Evolutionary conservation across 2,113 vertebrate genomes (phyloP).

Genomic region (Poecilia latipinna): DNA sequence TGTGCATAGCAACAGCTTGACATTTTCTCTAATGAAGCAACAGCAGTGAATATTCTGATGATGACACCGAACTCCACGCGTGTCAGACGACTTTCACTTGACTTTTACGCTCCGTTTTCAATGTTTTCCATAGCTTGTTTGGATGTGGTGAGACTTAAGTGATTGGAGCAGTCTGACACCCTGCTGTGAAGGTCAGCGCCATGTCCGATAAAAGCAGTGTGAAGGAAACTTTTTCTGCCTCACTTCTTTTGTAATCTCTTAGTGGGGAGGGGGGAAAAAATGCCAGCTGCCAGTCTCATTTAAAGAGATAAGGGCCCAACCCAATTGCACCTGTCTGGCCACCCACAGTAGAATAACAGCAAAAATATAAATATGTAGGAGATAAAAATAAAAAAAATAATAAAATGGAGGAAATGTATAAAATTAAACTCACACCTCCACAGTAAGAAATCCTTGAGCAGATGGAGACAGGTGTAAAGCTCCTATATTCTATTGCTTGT

Average conservation of each 20-base stretch:
- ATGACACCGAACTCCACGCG: conserved; percentile 4
- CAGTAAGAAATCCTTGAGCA: conserved; percentile 33
- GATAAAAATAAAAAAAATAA: conserved; percentile 15
- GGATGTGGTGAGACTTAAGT: conserved; percentile 43
- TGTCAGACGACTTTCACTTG: conserved; percentile 44
- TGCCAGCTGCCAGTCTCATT: conserved; percentile 71
- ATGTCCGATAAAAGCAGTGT: conserved; percentile 63
- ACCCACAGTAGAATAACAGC: conserved; percentile 41
- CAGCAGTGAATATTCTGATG: background rate
- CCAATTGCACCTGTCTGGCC: conserved; percentile 44
- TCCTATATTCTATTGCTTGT: conserved; percentile 24
- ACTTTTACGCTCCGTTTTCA: conserved; percentile 52
- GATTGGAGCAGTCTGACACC: conserved; percentile 19
- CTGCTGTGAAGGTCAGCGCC: conserved; percentile 62
- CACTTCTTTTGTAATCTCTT: conserved; percentile 52
- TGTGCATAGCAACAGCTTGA: conserved; percentile 6
- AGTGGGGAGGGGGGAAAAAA: conserved; percentile 34
- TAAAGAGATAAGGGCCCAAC: conserved; percentile 58
- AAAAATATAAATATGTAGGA: conserved; percentile 51
- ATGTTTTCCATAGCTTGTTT: conserved; percentile 46
- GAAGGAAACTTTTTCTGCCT: conserved; percentile 45
- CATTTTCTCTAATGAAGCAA: conserved; percentile 18
- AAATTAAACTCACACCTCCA: conserved; percentile 18
- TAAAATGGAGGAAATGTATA: conserved; percentile 10
- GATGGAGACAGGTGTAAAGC: conserved; percentile 39